Evolutionary conservation across 2,888 invertebrate genomes (phyloP), one percentile per base, ranked within the genome.

Genomic region (Microdon myrmicae): DNA sequence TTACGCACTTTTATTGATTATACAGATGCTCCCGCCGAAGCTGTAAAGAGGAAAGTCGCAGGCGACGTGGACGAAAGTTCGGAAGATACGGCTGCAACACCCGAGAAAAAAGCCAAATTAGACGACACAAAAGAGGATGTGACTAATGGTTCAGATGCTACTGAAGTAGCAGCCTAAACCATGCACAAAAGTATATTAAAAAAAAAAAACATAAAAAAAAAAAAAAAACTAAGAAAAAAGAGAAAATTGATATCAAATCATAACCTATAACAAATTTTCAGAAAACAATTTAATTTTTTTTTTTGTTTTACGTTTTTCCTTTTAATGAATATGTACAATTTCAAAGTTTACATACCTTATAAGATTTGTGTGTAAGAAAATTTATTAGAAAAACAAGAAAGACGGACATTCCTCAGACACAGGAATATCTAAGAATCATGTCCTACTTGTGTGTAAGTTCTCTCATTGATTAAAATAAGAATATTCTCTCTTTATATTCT

Each of bases 101-200:
- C 79, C 69, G 79, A 79, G 71, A 79, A 79, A 73, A 79, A 79
- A 73, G 78, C 79, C 69, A 79, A 79, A 74, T 72, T 79, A 71
- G 79, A 79, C 53, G 79, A 79, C 54, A 72, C 79, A 71, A 77
- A 76, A 74, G 78, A 78, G 68, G 79, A 78, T 56, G 78, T 77
- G 54, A 77, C 78, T 71, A 79, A 79, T 56, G 79, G 79, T 70
- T 75, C 79, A 67, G 79, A 79, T 67, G 74, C 78, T 70, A 75
- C 77, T 70, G 79, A 79, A 72, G 78, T 78, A 73, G 79, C 78
- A 73, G 79, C 79, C 74, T 79, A n/a, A n/a, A n/a, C n/a, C n/a
- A n/a, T n/a, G n/a, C n/a, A n/a, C n/a, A n/a, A n/a, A n/a, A n/a
- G n/a, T n/a, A n/a, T n/a, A n/a, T n/a, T n/a, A 79, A 79, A 70